A percentile compares a stretch with the other conserved stretches of the same genome.
These are phyloP conservation scores for Callitettix versicolor DNA, from an alignment of 1,140 invertebrate genomes.

Conservation along the genomic window DNA sequence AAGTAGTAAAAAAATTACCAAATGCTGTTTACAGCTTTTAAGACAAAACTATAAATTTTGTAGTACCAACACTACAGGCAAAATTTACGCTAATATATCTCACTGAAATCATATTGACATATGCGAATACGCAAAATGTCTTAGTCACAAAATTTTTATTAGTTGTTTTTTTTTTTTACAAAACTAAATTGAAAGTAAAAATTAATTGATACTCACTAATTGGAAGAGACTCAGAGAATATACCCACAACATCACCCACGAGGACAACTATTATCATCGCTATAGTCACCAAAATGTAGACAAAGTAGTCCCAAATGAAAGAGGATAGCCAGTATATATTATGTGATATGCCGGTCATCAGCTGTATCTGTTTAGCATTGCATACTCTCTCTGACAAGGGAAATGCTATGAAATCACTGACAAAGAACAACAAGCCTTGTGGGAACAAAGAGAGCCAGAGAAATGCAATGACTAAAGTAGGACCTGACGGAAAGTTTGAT, in stretches of 20 bases:
- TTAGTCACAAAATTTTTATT: too few relatives aligned
- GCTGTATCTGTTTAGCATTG: constrained; percentile 55
- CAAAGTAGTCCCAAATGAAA: constrained; percentile 46
- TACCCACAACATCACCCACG: background rate
- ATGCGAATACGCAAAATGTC: too few relatives aligned
- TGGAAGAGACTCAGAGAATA: background rate
- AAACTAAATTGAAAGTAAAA: too few relatives aligned
- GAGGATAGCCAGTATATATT: constrained; percentile 47
- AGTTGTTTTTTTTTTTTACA: too few relatives aligned
- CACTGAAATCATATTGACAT: too few relatives aligned
- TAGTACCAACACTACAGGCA: too few relatives aligned
- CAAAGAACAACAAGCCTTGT: constrained; percentile 1
- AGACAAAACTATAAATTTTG: too few relatives aligned
- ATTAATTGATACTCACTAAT: too few relatives aligned
- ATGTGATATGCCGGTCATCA: constrained; percentile 49
- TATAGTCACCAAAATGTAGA: constrained; percentile 27
- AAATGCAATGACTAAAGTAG: background rate
- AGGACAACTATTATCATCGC: constrained; percentile 17
- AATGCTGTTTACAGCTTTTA: too few relatives aligned
- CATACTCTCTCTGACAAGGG: constrained; percentile 33
- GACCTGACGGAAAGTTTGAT: too few relatives aligned
- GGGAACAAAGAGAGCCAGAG: background rate
- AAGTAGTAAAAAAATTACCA: too few relatives aligned
- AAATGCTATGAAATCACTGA: constrained; percentile 20
- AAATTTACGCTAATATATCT: too few relatives aligned